Conservation (phyloP, 2,113 vertebrate genomes). For the Lampris incognitus region DNA sequence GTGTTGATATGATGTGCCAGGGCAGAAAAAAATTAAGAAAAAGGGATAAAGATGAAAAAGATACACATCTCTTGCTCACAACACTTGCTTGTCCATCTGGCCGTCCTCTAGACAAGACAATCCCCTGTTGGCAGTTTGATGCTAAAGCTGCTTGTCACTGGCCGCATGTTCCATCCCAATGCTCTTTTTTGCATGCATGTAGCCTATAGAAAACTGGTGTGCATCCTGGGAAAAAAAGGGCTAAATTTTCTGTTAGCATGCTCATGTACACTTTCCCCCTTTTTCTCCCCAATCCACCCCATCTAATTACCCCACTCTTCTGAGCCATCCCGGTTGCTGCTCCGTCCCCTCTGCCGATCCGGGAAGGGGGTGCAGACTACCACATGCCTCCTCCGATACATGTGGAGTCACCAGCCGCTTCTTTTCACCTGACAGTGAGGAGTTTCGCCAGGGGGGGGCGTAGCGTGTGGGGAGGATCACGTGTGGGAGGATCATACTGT, state of each 20-base stretch:
- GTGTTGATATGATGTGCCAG: constrained; percentile 27
- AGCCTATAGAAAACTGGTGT: neutral
- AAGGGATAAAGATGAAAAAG: constrained; percentile 16
- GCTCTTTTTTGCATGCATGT: neutral
- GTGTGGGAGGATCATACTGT: too few species aligned
- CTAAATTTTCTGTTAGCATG: neutral
- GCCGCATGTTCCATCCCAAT: neutral
- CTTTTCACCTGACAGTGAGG: too few species aligned
- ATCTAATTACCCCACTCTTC: too few species aligned
- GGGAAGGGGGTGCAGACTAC: too few species aligned
- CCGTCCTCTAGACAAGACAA: constrained; percentile 2
- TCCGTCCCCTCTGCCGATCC: too few species aligned
- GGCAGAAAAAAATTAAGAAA: neutral
- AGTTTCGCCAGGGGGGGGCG: too few species aligned
- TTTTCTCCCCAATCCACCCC: too few species aligned
- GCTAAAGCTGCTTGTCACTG: neutral
- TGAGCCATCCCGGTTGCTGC: too few species aligned
- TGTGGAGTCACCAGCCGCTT: too few species aligned
- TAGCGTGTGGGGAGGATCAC: too few species aligned
- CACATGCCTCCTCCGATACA: too few species aligned
- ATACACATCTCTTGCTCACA: constrained; percentile 1
- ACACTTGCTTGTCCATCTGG: constrained; percentile 1
- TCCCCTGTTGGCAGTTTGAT: neutral
- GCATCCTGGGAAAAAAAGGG: neutral
- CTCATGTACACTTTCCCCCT: too few species aligned